phyloP scores from a whole-genome alignment of 2,113 vertebrate species.

The Macquaria ambigua region DNA sequence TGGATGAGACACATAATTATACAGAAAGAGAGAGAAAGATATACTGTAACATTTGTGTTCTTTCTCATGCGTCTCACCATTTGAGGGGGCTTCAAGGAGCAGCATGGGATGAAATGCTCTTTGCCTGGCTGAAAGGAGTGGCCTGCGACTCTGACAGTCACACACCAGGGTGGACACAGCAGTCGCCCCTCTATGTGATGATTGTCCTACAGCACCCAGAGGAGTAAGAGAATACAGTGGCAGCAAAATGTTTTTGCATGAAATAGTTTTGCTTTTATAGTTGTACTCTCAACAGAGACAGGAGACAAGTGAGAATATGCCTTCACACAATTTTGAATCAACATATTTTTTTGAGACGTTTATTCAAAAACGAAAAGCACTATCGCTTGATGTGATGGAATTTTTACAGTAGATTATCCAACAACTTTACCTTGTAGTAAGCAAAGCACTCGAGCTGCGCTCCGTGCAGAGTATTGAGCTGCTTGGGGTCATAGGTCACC shows the following conservation, averaged over 20 bases:
- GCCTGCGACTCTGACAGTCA: conserved; percentile 87
- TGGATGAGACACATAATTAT: not conserved
- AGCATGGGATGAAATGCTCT: conserved; percentile 87
- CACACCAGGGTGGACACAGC: conserved; percentile 89
- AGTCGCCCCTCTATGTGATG: conserved; percentile 80
- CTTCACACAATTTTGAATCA: not conserved
- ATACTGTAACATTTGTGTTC: not conserved
- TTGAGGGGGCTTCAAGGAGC: conserved; percentile 82
- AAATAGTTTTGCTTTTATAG: too few relatives aligned
- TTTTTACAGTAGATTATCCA: not conserved
- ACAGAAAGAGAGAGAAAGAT: not conserved
- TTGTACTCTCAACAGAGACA: too few relatives aligned
- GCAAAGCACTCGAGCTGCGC: conserved; percentile 92
- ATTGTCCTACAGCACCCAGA: conserved; percentile 83
- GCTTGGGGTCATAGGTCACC: conserved; percentile 87
- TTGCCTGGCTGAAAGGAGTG: conserved; percentile 85
- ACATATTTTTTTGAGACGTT: not conserved
- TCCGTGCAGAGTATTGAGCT: conserved; percentile 85
- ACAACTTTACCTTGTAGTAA: conserved; percentile 86
- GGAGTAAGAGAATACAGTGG: not conserved
- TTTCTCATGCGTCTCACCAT: conserved; percentile 70
- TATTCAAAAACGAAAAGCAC: not conserved
- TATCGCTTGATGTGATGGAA: not conserved
- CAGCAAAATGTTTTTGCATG: not conserved
- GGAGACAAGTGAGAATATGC: not conserved